Percentiles rank a stretch among this genome's conserved stretches.
These are phyloP conservation scores for Myotis findleyi DNA, from an alignment of 2,797 vertebrate genomes.

Conservation along the genomic window DNA sequence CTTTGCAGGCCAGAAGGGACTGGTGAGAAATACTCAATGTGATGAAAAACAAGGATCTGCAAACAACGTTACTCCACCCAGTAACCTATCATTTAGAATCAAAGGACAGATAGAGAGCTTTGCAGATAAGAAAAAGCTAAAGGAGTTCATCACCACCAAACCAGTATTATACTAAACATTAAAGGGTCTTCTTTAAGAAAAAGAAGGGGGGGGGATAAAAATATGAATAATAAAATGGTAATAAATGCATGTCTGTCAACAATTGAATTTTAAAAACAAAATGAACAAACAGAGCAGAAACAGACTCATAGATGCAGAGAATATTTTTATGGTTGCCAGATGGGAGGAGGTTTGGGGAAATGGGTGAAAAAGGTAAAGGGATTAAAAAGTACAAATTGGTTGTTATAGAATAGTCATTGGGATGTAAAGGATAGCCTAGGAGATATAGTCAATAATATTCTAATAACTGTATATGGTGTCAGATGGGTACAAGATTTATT, in stretches of 20 bases:
- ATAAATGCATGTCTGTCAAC: neutral
- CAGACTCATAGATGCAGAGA: neutral
- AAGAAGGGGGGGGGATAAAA: neutral
- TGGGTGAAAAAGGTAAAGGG: neutral
- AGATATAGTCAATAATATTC: neutral
- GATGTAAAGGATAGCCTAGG: neutral
- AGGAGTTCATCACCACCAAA: neutral
- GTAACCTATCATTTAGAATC: neutral
- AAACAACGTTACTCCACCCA: neutral
- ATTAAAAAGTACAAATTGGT: neutral
- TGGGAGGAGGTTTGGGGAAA: neutral
- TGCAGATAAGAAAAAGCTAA: neutral
- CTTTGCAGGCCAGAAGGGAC: neutral
- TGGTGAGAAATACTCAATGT: neutral
- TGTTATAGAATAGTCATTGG: neutral
- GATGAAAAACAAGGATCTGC: neutral
- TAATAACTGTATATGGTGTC: neutral
- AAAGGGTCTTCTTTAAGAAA: neutral
- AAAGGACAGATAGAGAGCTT: neutral
- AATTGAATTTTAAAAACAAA: neutral
- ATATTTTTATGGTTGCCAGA: neutral
- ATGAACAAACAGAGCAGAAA: neutral
- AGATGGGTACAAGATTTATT: neutral
- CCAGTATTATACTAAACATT: neutral
- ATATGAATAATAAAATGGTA: neutral